Evolutionary conservation across 2,113 vertebrate species (phyloP).

Genomic region (Chascanopsetta lugubris): DNA sequence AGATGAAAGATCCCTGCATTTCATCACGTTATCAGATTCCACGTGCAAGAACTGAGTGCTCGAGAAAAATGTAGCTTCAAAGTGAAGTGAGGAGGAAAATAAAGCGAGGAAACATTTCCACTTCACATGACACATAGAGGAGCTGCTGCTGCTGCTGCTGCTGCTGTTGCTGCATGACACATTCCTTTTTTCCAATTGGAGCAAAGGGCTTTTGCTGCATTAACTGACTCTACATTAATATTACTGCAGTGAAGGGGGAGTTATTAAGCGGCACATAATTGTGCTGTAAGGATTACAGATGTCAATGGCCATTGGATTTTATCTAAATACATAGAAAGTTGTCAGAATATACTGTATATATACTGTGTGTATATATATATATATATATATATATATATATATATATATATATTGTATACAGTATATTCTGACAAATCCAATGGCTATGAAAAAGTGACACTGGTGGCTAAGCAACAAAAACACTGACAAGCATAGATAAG

Average conservation of each 20-base stretch:
- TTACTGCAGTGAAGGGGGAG: background rate
- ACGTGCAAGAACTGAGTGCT: conserved; percentile 21
- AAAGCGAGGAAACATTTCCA: conserved; percentile 13
- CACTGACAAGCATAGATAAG: background rate
- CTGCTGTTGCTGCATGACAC: too few relatives aligned
- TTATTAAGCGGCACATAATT: background rate
- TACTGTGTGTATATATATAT: too few relatives aligned
- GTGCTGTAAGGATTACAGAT: conserved; percentile 3
- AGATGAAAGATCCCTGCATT: conserved; percentile 60
- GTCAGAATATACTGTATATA: too few relatives aligned
- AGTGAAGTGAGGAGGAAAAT: conserved; percentile 33
- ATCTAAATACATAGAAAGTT: too few relatives aligned
- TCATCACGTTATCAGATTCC: conserved; percentile 55
- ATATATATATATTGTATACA: too few relatives aligned
- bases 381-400: too few relatives aligned
- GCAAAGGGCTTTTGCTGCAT: background rate
- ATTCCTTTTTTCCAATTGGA: background rate
- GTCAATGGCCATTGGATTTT: too few relatives aligned
- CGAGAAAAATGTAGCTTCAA: conserved; percentile 48
- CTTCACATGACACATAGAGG: too few relatives aligned
- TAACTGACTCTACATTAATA: conserved; percentile 2
- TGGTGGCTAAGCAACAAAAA: conserved; percentile 10
- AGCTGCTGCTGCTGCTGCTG: too few relatives aligned
- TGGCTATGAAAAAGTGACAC: conserved; percentile 2
- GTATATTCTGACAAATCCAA: background rate